Evolutionary conservation across 2,888 invertebrate species (phyloP).

Genomic region (Dichetophora obliterata): DNA sequence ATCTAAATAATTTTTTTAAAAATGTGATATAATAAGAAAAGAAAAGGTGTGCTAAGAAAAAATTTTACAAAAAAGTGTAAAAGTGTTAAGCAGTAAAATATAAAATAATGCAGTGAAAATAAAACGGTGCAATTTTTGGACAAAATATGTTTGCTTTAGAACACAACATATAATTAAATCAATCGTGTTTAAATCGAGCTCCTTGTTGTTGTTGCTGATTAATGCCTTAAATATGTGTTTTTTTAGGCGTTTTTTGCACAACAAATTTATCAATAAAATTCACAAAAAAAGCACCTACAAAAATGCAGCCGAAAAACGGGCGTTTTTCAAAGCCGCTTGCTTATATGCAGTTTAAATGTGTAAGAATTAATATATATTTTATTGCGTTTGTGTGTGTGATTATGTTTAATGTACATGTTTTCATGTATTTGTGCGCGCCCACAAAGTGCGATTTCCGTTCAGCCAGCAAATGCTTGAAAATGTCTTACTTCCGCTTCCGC

Average conservation of each 20-base stretch:
- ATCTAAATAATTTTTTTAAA: no score
- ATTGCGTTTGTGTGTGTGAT: background rate
- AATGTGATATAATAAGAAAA: no score
- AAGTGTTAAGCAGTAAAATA: background rate
- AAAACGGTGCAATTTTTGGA: background rate
- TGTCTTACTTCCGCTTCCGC: slow-evolving; percentile 36
- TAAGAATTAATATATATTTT: background rate
- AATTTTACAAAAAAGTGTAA: background rate
- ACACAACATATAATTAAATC: background rate
- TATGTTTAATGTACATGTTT: background rate
- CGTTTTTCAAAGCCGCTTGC: no score
- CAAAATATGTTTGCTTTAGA: background rate
- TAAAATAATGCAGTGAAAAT: background rate
- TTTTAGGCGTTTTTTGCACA: background rate
- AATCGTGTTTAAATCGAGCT: no score
- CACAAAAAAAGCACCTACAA: background rate
- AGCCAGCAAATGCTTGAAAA: slow-evolving; percentile 32
- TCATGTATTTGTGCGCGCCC: slow-evolving; percentile 16
- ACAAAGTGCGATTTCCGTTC: slow-evolving; percentile 34
- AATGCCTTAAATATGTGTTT: background rate
- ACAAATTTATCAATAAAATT: no score
- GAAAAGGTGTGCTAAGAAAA: background rate
- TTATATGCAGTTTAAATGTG: no score
- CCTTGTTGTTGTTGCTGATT: no score
- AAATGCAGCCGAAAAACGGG: no score